Base-by-base conservation (phyloP, 2,888 invertebrate species). In the Suillia variegata region DNA sequence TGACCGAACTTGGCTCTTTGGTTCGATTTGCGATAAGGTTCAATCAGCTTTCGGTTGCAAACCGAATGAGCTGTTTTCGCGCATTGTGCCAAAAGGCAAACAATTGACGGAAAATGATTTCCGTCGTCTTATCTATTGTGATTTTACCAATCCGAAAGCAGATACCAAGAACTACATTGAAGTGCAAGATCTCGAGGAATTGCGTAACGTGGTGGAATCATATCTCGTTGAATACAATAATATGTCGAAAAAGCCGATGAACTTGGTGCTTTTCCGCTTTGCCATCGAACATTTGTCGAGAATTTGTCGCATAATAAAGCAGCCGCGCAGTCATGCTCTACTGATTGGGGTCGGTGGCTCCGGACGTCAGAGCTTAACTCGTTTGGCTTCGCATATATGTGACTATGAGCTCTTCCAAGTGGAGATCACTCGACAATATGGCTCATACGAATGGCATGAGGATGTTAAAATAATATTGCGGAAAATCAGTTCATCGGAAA, bases 181-280 rank as follows among this genome's bases (percentile, higher is more conserved):
- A 84, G 94, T 96, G 0, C 82, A 85, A 1, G 93, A 96, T 77
- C 84, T 96, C 76, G 92, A 93, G 45, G 87, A 89, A 65, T 82
- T 98, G 58, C 88, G 90, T 59, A 83, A 86, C 0, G 92, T 95
- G 5, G 94, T 95, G 0, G 96, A 97, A 70, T 90, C 90, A 0
- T 96, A 93, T 82, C 84, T 97, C 13, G 89, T 89, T 1, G 97
- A 97, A 78, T 96, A 90, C 78, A 97, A 97, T 80, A 93, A 94
- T 67, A 94, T 97, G 93, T 92, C 93, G 10, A 97, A 95, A 81
- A 96, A 96, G 76, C 96, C 96, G 0, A 97, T 97, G 97, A 92
- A 95, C 81, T 85, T 97, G 56, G 96, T 97, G 2, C 83, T 97
- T 33, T 94, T 94, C 81, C 94, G 96, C 77, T 98, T 95, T 82